These are phyloP conservation scores for Plectrocnemia conspersa DNA, from an alignment of 1,140 invertebrate genomes.

Conservation along the genomic window DNA sequence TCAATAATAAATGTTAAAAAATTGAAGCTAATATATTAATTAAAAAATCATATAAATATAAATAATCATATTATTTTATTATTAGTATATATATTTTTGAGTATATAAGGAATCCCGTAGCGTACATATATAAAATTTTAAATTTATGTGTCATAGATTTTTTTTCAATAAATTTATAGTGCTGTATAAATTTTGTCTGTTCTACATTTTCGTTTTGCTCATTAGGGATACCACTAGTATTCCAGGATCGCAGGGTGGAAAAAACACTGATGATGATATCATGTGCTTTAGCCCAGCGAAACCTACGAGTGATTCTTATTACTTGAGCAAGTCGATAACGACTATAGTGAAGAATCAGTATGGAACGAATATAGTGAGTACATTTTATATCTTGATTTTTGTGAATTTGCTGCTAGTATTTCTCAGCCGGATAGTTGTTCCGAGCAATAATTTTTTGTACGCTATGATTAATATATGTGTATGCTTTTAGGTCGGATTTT, in stretches of 20 bases:
- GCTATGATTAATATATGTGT: constrained; percentile 27
- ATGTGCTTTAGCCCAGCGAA: constrained; percentile 7
- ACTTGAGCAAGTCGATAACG: background rate
- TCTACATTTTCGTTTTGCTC: too few relatives aligned
- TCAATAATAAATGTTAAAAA: too few relatives aligned
- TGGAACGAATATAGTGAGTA: too few relatives aligned
- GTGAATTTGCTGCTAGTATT: too few relatives aligned
- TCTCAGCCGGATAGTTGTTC: too few relatives aligned
- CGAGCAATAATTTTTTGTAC: too few relatives aligned
- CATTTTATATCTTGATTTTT: too few relatives aligned
- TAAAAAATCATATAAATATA: too few relatives aligned
- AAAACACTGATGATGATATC: constrained; percentile 8
- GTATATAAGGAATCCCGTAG: constrained; percentile 1
- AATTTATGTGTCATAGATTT: background rate
- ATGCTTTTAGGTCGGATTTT: constrained; percentile 67
- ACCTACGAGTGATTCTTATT: constrained; percentile 6
- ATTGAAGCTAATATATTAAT: too few relatives aligned
- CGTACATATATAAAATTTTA: too few relatives aligned
- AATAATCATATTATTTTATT: too few relatives aligned
- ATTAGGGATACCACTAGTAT: constrained; percentile 4
- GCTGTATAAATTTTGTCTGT: constrained; percentile 9
- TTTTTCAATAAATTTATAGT: background rate
- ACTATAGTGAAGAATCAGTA: background rate
- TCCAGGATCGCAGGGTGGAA: constrained; percentile 1
- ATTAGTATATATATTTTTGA: background rate